phyloP scores from a whole-genome alignment of 2,113 vertebrate genomes.

The Tapirus terrestris region DNA sequence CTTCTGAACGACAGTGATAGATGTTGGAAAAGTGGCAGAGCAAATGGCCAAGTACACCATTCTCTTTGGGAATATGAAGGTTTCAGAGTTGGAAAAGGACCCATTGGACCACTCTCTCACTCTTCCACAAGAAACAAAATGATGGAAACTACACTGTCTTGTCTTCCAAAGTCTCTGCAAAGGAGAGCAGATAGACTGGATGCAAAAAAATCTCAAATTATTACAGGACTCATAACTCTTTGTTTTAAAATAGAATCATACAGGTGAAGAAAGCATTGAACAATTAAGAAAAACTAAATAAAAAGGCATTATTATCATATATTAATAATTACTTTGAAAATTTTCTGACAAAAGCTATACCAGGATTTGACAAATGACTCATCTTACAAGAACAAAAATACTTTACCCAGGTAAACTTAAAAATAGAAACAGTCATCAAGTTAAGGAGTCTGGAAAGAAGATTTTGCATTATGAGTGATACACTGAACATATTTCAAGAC shows the following conservation, averaged over 20 bases:
- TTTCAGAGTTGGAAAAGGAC: not conserved
- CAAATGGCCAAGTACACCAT: not conserved
- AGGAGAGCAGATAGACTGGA: not conserved
- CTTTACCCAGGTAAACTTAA: conserved; percentile 14
- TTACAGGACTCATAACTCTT: not conserved
- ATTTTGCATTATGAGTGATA: not conserved
- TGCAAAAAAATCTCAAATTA: not conserved
- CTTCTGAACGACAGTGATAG: not conserved
- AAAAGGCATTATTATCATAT: not conserved
- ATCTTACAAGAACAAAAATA: conserved; percentile 20
- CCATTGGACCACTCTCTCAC: not conserved
- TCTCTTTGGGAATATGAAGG: not conserved
- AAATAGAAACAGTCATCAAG: not conserved
- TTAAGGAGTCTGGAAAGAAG: conserved; percentile 9
- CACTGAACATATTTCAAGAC: conserved; percentile 28
- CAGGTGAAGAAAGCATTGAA: not conserved
- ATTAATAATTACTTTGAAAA: not conserved
- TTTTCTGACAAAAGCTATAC: not conserved
- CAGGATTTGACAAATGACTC: conserved; percentile 56
- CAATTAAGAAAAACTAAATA: not conserved
- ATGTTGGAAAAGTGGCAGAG: not conserved
- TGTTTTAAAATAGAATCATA: not conserved
- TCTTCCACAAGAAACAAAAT: not conserved
- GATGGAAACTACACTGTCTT: not conserved
- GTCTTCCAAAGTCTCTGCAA: not conserved